A percentile compares a stretch with the other conserved stretches of the same genome.
phyloP scores from a whole-genome alignment of 2,888 invertebrate species.

The Cheilosia vernalis region DNA sequence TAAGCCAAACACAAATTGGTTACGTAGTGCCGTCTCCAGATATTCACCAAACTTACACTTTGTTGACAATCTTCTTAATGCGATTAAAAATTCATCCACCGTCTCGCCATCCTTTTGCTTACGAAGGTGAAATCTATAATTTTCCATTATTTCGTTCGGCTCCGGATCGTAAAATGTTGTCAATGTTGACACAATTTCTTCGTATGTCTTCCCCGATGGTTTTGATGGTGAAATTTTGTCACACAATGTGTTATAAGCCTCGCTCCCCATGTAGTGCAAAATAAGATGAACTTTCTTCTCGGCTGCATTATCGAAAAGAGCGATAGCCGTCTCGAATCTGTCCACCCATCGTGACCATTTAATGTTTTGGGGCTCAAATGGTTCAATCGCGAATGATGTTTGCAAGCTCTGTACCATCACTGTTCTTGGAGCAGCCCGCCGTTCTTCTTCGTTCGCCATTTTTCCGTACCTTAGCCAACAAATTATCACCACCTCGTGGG shows the following conservation, averaged over 20 bases:
- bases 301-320: constrained; percentile 15
- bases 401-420: neutral
- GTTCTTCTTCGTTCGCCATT: neutral
- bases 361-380: constrained; percentile 17
- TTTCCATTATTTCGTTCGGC: neutral
- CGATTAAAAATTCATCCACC: too few species aligned
- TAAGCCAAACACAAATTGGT: neutral
- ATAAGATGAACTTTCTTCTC: constrained; percentile 6
- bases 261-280: constrained; percentile 2
- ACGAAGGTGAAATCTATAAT: neutral
- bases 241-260: constrained; percentile 3
- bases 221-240: constrained; percentile 5
- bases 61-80: too few species aligned
- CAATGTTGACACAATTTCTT: neutral
- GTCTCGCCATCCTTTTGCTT: neutral
- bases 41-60: too few species aligned
- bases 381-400: constrained; percentile 12
- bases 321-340: constrained; percentile 25
- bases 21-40: too few species aligned
- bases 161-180: constrained; percentile 11
- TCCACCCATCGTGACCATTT: constrained; percentile 33
- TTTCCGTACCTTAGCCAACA: neutral
- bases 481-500: too few species aligned
- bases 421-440: neutral
- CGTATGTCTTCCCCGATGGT: constrained; percentile 9